phyloP scores from a whole-genome alignment of 2,888 invertebrate species.

The Drosophila ustulata region DNA sequence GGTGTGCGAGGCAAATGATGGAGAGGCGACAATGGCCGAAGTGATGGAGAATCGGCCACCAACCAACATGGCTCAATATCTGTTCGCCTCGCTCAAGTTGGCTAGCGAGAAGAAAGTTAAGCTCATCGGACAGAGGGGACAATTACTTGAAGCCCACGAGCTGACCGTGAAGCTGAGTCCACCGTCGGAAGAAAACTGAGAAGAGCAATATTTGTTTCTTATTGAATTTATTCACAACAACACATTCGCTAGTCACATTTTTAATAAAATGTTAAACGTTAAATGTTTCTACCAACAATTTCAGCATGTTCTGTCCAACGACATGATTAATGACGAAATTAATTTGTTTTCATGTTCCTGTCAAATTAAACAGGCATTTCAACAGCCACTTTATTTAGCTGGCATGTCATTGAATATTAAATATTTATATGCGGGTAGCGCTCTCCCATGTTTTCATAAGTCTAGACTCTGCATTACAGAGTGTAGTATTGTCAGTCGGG shows the following conservation, averaged over 20 bases:
- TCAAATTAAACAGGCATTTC: neutral
- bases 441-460: too few species aligned
- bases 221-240: too few species aligned
- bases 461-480: too few species aligned
- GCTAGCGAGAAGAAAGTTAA: neutral
- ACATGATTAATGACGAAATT: constrained; percentile 16
- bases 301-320: too few species aligned
- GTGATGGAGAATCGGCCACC: neutral
- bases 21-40: neutral
- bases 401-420: too few species aligned
- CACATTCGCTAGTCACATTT: too few species aligned
- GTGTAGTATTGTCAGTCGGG: too few species aligned
- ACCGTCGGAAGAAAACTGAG: neutral
- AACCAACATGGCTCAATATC: neutral
- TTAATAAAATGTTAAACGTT: too few species aligned
- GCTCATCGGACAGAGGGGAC: neutral
- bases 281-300: too few species aligned
- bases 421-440: too few species aligned
- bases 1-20: neutral
- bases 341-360: constrained; percentile 4
- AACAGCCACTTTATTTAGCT: too few species aligned
- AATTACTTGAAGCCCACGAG: neutral
- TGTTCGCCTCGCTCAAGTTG: neutral
- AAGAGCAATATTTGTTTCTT: too few species aligned
- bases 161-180: neutral